Percentiles rank a stretch among this genome's conserved stretches.
Conservation (phyloP, 1,140 invertebrate species). For the Oreohelix idahoensis region DNA sequence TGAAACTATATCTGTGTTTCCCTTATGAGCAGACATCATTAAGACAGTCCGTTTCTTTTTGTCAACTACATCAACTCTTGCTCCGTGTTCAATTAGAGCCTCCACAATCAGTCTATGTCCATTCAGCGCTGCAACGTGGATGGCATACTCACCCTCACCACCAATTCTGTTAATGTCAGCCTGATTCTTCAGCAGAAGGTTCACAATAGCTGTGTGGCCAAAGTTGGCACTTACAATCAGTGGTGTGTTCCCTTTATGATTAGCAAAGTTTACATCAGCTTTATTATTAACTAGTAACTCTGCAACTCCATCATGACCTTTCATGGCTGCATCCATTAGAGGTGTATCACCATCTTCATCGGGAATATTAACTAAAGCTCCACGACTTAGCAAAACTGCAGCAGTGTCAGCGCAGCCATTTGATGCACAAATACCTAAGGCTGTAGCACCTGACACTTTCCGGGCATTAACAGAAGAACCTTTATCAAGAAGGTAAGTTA, state of each 20-base stretch:
- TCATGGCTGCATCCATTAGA: constrained; percentile 32
- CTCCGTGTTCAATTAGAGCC: constrained; percentile 6
- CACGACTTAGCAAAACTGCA: constrained; percentile 27
- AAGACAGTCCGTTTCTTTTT: constrained; percentile 17
- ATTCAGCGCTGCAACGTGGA: constrained; percentile 29
- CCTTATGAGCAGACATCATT: constrained; percentile 30
- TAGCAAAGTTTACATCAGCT: constrained; percentile 33
- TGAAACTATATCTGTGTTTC: constrained; percentile 11
- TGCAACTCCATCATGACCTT: constrained; percentile 20
- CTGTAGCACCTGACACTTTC: constrained; percentile 34
- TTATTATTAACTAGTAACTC: constrained; percentile 29
- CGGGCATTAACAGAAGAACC: not conserved
- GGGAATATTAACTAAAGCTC: constrained; percentile 25
- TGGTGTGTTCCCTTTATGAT: constrained; percentile 22
- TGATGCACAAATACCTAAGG: constrained; percentile 28
- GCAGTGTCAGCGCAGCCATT: constrained; percentile 27
- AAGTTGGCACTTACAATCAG: constrained; percentile 8
- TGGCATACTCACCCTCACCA: not conserved
- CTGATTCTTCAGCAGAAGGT: not conserved
- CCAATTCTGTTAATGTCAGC: constrained; percentile 5
- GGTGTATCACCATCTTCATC: constrained; percentile 41
- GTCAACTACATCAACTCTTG: constrained; percentile 2
- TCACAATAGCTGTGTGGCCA: constrained; percentile 7
- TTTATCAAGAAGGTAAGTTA: not conserved
- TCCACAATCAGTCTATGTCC: constrained; percentile 22